These are phyloP conservation scores for Trichopria drosophilae DNA, from an alignment of 2,888 invertebrate species.

Conservation along the genomic window DNA sequence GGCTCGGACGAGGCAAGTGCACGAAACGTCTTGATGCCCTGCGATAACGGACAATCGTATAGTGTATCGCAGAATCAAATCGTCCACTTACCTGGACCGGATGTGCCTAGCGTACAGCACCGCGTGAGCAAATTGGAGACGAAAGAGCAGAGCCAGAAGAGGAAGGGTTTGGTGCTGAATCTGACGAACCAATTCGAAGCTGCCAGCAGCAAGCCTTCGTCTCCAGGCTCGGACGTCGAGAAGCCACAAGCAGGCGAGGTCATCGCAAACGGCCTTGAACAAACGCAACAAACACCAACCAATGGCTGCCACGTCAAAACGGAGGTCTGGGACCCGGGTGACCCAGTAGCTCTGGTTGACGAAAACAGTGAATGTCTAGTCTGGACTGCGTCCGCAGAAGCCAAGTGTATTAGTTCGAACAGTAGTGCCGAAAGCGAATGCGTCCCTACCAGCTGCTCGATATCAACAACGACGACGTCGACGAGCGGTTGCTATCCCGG, in stretches of 20 bases:
- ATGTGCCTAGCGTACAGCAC: slow-evolving; percentile 66
- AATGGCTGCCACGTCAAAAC: slow-evolving; percentile 58
- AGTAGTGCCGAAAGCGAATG: slow-evolving; percentile 36
- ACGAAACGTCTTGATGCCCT: slow-evolving; percentile 82
- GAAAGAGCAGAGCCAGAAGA: slow-evolving; percentile 58
- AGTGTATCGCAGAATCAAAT: slow-evolving; percentile 91
- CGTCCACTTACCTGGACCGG: slow-evolving; percentile 74
- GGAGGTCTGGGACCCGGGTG: slow-evolving; percentile 73
- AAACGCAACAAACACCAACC: slow-evolving; percentile 22
- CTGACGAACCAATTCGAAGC: slow-evolving; percentile 64
- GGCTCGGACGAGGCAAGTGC: slow-evolving; percentile 48
- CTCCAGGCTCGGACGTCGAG: slow-evolving; percentile 48
- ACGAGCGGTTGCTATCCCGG: too few relatives aligned
- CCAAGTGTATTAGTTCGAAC: slow-evolving; percentile 45
- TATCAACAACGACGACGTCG: slow-evolving; percentile 28
- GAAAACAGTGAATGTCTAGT: slow-evolving; percentile 58
- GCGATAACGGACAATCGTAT: slow-evolving; percentile 82
- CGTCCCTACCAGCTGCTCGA: slow-evolving; percentile 34
- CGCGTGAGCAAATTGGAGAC: slow-evolving; percentile 75
- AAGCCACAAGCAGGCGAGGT: slow-evolving; percentile 28
- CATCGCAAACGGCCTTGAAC: slow-evolving; percentile 32
- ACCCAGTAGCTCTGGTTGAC: slow-evolving; percentile 49
- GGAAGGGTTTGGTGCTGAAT: slow-evolving; percentile 62
- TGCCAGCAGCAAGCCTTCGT: slow-evolving; percentile 55
- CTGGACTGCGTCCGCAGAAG: slow-evolving; percentile 60